Conservation (phyloP, 2,797 vertebrate genomes). For the Psittacula echo region DNA sequence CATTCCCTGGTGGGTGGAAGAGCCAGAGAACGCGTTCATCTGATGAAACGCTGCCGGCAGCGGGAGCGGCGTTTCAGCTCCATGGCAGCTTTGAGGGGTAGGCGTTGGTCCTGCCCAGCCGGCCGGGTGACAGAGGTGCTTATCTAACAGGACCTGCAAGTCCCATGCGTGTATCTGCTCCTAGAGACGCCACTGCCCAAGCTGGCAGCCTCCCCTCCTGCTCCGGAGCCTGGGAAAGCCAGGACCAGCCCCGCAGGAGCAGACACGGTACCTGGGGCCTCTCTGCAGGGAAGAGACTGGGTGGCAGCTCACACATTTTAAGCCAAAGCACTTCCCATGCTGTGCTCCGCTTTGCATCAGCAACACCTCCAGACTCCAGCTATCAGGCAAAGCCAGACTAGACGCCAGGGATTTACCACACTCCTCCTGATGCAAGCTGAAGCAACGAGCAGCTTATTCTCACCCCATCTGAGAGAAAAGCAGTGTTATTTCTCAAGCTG, state of each 20-base stretch:
- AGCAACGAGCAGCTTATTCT: not conserved
- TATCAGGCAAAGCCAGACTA: not conserved
- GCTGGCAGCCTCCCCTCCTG: not conserved
- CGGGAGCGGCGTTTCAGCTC: not conserved
- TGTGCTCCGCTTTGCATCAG: not conserved
- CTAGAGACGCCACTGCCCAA: not conserved
- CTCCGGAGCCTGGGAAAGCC: not conserved
- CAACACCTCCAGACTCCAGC: not conserved
- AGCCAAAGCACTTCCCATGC: not conserved
- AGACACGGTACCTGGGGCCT: not conserved
- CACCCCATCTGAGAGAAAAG: not conserved
- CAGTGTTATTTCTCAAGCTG: not conserved
- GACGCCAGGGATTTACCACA: not conserved
- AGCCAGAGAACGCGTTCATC: rapidly evolving
- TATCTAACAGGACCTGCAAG: not conserved
- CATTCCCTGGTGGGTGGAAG: rapidly evolving
- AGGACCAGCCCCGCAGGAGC: not conserved
- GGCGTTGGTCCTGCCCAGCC: not conserved
- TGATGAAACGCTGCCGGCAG: not conserved
- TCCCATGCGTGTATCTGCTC: not conserved
- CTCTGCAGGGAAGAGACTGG: not conserved
- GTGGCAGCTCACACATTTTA: not conserved
- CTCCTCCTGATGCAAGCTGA: not conserved
- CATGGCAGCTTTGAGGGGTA: not conserved
- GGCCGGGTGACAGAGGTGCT: not conserved